Percentiles rank a stretch among this genome's conserved stretches.
Evolutionary conservation across 2,888 invertebrate genomes (phyloP).

Genomic region (Dynastes tityus): DNA sequence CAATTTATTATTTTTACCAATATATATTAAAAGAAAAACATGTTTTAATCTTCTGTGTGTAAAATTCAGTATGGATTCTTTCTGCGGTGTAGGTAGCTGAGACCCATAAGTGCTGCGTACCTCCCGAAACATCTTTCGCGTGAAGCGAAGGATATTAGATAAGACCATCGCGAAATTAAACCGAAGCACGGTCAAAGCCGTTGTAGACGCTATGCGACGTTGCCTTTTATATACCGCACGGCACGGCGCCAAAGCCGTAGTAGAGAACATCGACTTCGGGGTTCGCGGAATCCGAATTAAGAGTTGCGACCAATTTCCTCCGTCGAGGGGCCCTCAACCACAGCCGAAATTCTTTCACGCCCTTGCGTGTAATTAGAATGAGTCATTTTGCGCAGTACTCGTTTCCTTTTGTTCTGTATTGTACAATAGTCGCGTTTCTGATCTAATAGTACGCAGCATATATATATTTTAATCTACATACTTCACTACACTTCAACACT

Average conservation of each 20-base stretch:
- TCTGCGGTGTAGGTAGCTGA: neutral
- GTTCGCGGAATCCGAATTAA: slow-evolving; percentile 46
- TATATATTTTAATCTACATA: slow-evolving; percentile 7
- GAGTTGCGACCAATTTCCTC: slow-evolving; percentile 46
- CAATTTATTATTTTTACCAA: no score
- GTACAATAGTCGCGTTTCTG: slow-evolving; percentile 15
- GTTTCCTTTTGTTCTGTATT: slow-evolving; percentile 38
- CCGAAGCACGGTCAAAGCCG: slow-evolving; percentile 35
- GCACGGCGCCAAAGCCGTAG: slow-evolving; percentile 36
- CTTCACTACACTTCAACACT: neutral
- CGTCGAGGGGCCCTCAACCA: slow-evolving; percentile 36
- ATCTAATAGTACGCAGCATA: neutral
- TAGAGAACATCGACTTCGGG: slow-evolving; percentile 35
- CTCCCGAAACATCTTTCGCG: slow-evolving; percentile 29
- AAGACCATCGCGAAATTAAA: slow-evolving; percentile 40
- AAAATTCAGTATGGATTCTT: neutral
- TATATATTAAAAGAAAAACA: no score
- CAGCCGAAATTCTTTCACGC: slow-evolving; percentile 45
- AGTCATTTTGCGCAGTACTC: slow-evolving; percentile 39
- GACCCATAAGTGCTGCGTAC: neutral
- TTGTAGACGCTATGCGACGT: slow-evolving; percentile 26
- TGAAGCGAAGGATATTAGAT: slow-evolving; percentile 32
- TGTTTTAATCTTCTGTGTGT: no score
- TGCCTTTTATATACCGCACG: slow-evolving; percentile 26
- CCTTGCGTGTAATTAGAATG: slow-evolving; percentile 47